phyloP scores from a whole-genome alignment of 2,888 invertebrate genomes.

The Eubasilissa splendida region DNA sequence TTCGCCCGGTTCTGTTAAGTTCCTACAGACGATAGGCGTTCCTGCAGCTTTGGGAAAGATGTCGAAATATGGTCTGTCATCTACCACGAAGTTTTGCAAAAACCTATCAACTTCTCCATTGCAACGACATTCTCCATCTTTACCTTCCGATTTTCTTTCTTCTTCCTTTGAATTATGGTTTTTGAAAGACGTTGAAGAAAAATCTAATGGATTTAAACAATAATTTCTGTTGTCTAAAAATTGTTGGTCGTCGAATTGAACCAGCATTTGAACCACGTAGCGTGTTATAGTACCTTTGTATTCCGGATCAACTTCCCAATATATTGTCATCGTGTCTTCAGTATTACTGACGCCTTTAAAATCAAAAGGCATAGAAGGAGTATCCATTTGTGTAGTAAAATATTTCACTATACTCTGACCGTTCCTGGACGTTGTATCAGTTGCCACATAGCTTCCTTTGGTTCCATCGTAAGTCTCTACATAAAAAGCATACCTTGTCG shows the following conservation, averaged over 20 bases:
- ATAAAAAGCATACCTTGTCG: conserved; percentile 82
- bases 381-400: conserved; percentile 76
- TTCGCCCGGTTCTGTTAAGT: neutral
- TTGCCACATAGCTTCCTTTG: conserved; percentile 68
- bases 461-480: conserved; percentile 77
- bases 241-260: conserved; percentile 62
- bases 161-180: conserved; percentile 60
- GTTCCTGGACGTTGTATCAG: conserved; percentile 63
- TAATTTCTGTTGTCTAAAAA: conserved; percentile 70
- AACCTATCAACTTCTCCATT: neutral
- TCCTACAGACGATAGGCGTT: neutral
- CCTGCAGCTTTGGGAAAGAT: neutral
- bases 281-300: conserved; percentile 63
- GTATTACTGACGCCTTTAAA: conserved; percentile 62
- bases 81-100: conserved; percentile 41
- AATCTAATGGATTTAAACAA: conserved; percentile 65
- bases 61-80: neutral
- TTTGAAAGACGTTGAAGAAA: conserved; percentile 45
- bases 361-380: conserved; percentile 67
- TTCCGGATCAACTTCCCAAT: conserved; percentile 74
- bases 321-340: conserved; percentile 65
- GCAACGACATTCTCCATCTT: conserved; percentile 18
- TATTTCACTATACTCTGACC: conserved; percentile 76
- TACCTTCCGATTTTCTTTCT: conserved; percentile 53
- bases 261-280: conserved; percentile 64